Conservation (phyloP, 2,797 vertebrate genomes). For the Chanos chanos region DNA sequence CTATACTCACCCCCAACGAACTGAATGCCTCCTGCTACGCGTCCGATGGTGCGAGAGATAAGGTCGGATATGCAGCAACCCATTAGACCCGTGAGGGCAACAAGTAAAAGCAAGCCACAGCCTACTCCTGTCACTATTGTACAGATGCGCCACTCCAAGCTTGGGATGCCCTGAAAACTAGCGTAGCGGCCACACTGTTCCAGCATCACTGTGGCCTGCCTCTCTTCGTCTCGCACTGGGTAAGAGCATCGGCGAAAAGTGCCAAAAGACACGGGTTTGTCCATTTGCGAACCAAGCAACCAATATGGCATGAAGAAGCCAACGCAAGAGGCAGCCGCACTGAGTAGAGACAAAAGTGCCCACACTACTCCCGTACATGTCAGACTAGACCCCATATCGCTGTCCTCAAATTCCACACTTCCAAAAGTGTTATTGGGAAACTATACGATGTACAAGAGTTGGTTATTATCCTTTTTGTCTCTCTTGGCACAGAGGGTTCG, state of each 20-base stretch:
- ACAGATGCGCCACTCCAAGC: conserved; percentile 93
- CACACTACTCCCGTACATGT: conserved; percentile 84
- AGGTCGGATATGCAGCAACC: conserved; percentile 95
- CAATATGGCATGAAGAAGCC: conserved; percentile 99
- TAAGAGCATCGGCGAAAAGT: conserved; percentile 96
- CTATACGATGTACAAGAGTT: too few species aligned
- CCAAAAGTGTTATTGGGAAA: background rate
- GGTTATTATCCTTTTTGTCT: conserved; percentile 9
- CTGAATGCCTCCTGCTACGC: conserved; percentile 94
- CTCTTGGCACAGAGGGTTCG: background rate
- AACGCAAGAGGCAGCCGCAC: conserved; percentile 89
- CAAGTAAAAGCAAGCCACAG: conserved; percentile 92
- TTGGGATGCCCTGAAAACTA: conserved; percentile 92
- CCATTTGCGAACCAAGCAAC: conserved; percentile 80
- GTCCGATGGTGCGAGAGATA: conserved; percentile 92
- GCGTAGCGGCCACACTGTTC: conserved; percentile 97
- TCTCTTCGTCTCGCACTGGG: conserved; percentile 86
- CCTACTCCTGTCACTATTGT: conserved; percentile 91
- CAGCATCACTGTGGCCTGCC: conserved; percentile 90
- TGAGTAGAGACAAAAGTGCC: conserved; percentile 90
- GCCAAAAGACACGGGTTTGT: conserved; percentile 92
- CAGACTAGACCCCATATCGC: conserved; percentile 86
- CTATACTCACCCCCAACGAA: conserved; percentile 97
- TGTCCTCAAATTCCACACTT: conserved; percentile 15
- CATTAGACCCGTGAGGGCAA: conserved; percentile 92